A percentile compares a stretch with the other conserved stretches of the same genome.
Conservation (phyloP, 2,888 invertebrate genomes). For the Cremastobaeus sp. region DNA sequence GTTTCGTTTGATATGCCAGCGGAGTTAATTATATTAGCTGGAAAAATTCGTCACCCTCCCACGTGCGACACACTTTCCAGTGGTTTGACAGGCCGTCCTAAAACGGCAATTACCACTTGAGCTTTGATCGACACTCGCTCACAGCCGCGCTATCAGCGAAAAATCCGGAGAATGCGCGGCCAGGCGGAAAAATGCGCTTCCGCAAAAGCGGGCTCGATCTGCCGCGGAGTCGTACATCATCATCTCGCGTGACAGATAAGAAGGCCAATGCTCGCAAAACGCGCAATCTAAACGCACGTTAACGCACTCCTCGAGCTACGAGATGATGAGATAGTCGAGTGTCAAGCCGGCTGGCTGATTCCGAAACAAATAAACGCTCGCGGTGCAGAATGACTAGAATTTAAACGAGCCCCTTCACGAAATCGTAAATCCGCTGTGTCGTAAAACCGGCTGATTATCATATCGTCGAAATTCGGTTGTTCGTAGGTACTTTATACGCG, state of each 20-base stretch:
- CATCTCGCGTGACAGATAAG: slow-evolving; percentile 20
- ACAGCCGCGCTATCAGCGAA: not conserved
- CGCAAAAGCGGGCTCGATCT: slow-evolving; percentile 6
- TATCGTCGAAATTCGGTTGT: slow-evolving; percentile 44
- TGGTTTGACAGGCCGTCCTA: slow-evolving; percentile 26
- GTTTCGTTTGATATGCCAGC: no score
- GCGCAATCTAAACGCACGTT: slow-evolving; percentile 11
- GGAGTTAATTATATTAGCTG: no score
- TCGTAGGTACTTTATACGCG: slow-evolving; percentile 37
- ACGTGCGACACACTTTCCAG: slow-evolving; percentile 8
- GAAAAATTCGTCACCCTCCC: slow-evolving; percentile 23
- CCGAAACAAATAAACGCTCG: slow-evolving; percentile 15
- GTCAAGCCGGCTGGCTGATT: slow-evolving; percentile 4
- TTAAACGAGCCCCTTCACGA: slow-evolving; percentile 20
- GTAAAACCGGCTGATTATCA: slow-evolving; percentile 16
- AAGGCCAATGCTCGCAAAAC: slow-evolving; percentile 8
- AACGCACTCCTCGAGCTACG: slow-evolving; percentile 1
- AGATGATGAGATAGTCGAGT: slow-evolving; percentile 15
- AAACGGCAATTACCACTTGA: slow-evolving; percentile 22
- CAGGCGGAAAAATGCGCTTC: slow-evolving; percentile 3
- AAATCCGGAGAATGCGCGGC: slow-evolving; percentile 24
- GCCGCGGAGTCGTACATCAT: not conserved
- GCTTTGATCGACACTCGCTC: slow-evolving; percentile 29
- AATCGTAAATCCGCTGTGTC: slow-evolving; percentile 26
- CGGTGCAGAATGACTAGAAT: slow-evolving; percentile 18